A percentile compares a stretch with the other conserved stretches of the same genome.
Evolutionary conservation across 2,113 vertebrate genomes (phyloP).

Genomic region (Ophthalmolycus amberensis): DNA sequence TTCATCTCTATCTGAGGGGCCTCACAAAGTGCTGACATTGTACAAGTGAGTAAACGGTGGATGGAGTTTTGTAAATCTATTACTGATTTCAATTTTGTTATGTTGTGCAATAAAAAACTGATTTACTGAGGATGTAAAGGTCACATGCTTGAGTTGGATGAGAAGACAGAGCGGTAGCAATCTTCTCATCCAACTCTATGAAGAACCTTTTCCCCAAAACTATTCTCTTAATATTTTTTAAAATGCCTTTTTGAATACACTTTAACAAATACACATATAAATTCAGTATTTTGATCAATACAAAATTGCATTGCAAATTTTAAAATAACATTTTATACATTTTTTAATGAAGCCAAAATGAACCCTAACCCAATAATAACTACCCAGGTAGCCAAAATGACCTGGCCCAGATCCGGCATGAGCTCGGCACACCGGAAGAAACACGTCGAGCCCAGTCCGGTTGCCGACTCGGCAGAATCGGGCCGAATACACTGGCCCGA

Average conservation of each 20-base stretch:
- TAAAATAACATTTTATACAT: neutral
- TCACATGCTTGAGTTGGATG: neutral
- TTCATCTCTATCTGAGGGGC: slow-evolving; percentile 73
- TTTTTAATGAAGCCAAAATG: neutral
- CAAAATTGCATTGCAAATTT: neutral
- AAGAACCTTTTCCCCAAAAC: neutral
- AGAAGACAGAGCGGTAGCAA: neutral
- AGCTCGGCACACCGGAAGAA: too few relatives aligned
- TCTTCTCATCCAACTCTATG: neutral
- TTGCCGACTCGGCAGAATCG: too few relatives aligned
- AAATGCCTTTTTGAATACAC: neutral
- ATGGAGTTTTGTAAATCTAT: neutral
- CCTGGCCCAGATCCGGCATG: too few relatives aligned
- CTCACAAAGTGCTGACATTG: slow-evolving; percentile 80
- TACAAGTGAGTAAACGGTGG: slow-evolving; percentile 79
- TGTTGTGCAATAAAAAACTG: neutral
- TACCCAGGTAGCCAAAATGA: too few relatives aligned
- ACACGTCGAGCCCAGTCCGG: too few relatives aligned
- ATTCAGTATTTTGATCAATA: neutral
- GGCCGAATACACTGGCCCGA: too few relatives aligned
- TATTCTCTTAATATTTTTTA: neutral
- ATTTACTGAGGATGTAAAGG: neutral
- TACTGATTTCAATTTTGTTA: neutral
- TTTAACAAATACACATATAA: neutral
- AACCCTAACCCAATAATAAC: too few relatives aligned